A percentile compares a stretch with the other conserved stretches of the same genome.
phyloP scores from a whole-genome alignment of 2,797 vertebrate genomes.

The Sebastes oblongus region DNA sequence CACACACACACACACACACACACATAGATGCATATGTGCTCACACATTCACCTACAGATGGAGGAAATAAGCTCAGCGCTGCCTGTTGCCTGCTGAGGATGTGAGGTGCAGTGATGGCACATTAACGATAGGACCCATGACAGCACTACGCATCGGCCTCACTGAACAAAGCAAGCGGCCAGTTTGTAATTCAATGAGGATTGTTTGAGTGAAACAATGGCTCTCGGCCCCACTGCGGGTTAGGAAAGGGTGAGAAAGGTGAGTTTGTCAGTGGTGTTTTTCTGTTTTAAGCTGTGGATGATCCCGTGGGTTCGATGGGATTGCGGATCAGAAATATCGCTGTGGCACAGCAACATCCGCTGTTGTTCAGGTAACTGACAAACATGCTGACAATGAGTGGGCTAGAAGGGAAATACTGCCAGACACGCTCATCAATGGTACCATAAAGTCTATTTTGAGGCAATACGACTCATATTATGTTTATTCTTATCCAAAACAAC shows the following conservation, averaged over 20 bases:
- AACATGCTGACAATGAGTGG: constrained; percentile 51
- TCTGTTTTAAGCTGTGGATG: constrained; percentile 58
- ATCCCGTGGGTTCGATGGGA: constrained; percentile 63
- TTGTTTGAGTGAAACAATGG: constrained; percentile 84
- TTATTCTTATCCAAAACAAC: not conserved
- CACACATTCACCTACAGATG: constrained; percentile 67
- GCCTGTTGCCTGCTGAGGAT: constrained; percentile 82
- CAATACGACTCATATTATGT: constrained; percentile 22
- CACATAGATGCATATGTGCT: constrained; percentile 1
- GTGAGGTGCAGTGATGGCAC: constrained; percentile 84
- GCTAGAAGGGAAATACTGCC: constrained; percentile 21
- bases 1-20: constrained; percentile 20
- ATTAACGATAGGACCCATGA: constrained; percentile 83
- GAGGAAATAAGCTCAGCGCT: constrained; percentile 79
- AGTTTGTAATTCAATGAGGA: constrained; percentile 82
- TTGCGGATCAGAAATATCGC: constrained; percentile 57
- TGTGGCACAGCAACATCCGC: constrained; percentile 58
- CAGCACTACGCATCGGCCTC: constrained; percentile 70
- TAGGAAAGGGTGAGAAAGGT: constrained; percentile 81
- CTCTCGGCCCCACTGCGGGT: constrained; percentile 52
- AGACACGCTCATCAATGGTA: constrained; percentile 6
- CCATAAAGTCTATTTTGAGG: constrained; percentile 30
- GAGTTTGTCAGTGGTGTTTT: constrained; percentile 72
- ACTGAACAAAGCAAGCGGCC: constrained; percentile 74
- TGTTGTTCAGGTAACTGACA: constrained; percentile 69